Evolutionary conservation across 2,797 vertebrate species (phyloP).

Genomic region (Eulemur coronatus): DNA sequence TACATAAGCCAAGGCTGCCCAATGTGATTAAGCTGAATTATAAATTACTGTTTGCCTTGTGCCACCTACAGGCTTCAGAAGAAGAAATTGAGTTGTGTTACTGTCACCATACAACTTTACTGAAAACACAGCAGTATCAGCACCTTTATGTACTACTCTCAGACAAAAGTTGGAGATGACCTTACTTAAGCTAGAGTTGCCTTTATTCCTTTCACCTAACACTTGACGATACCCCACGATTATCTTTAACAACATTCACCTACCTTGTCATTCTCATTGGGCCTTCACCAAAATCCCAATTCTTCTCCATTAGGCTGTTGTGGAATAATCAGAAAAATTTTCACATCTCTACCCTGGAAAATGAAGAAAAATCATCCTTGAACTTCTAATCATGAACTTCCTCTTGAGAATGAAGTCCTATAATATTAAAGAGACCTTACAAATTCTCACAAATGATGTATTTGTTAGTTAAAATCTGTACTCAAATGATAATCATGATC

Average conservation of each 20-base stretch:
- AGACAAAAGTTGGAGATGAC: not conserved
- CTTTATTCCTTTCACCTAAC: not conserved
- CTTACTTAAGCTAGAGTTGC: not conserved
- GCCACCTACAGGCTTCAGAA: not conserved
- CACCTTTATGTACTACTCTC: not conserved
- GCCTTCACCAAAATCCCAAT: not conserved
- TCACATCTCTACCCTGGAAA: not conserved
- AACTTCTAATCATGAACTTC: not conserved
- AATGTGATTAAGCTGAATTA: not conserved
- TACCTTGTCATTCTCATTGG: not conserved
- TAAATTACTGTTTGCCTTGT: not conserved
- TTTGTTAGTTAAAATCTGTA: not conserved
- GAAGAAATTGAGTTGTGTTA: not conserved
- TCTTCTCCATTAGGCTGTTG: not conserved
- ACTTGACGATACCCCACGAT: not conserved
- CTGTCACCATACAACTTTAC: not conserved
- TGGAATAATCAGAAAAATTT: not conserved
- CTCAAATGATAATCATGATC: not conserved
- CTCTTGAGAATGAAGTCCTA: not conserved
- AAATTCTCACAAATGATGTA: not conserved
- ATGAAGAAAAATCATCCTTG: not conserved
- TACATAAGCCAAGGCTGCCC: not conserved
- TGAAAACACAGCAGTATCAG: not conserved
- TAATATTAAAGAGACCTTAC: not conserved
- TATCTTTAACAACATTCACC: not conserved